phyloP scores from a whole-genome alignment of 2,888 invertebrate genomes.

The Cyclophora albipunctata region DNA sequence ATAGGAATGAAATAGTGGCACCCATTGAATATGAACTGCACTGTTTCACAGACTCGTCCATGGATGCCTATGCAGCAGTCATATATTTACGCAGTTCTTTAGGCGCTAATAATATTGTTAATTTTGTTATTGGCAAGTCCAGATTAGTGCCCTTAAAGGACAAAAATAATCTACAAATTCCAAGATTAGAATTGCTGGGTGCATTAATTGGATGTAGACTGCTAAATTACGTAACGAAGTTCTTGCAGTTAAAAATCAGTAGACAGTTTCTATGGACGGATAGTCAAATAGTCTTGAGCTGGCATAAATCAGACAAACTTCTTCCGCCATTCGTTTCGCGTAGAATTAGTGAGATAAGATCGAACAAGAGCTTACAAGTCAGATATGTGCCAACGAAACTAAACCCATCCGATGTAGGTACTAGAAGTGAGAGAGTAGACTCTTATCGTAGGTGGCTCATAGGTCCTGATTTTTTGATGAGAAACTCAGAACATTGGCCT shows the following conservation, averaged over 20 bases:
- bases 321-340: conserved; percentile 1
- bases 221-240: conserved; percentile 3
- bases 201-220: conserved; percentile 5
- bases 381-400: conserved; percentile 1
- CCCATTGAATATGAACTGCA: not conserved
- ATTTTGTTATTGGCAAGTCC: conserved; percentile 14
- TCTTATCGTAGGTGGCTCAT: not conserved
- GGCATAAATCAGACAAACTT: conserved; percentile 3
- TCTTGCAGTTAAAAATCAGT: not conserved
- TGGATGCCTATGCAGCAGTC: not conserved
- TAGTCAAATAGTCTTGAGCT: conserved; percentile 3
- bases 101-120: not conserved
- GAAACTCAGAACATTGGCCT: not conserved
- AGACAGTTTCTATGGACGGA: conserved; percentile 2
- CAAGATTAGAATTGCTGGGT: conserved; percentile 2
- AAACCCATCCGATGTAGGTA: conserved; percentile 3
- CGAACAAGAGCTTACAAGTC: conserved; percentile 1
- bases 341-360: not conserved
- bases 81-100: not conserved
- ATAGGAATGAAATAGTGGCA: not conserved
- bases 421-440: not conserved
- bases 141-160: conserved; percentile 10
- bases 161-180: conserved; percentile 5
- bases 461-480: conserved; percentile 2
- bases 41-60: not conserved